A percentile compares a stretch with the other conserved stretches of the same genome.
Evolutionary conservation across 2,113 vertebrate species (phyloP).

Genomic region (Caranx melampygus): DNA sequence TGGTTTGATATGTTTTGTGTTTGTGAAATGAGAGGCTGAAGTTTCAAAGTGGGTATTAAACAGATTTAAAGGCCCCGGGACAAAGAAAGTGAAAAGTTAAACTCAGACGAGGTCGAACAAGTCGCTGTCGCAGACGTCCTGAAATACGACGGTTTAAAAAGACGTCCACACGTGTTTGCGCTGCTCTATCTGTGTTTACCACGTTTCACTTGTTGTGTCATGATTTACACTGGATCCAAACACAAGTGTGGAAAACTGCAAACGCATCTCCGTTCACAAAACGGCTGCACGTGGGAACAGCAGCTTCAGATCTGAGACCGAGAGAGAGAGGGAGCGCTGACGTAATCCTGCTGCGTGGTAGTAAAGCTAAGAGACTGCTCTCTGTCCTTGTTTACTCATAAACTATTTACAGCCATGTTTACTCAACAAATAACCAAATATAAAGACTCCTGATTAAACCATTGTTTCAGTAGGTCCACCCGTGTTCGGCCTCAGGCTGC

Average conservation of each 20-base stretch:
- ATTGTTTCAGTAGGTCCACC: background rate
- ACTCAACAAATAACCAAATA: slow-evolving; percentile 3
- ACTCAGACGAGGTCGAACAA: slow-evolving; percentile 35
- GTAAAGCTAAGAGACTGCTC: slow-evolving; percentile 19
- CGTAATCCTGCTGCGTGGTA: slow-evolving; percentile 15
- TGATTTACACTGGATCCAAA: background rate
- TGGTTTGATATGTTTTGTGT: slow-evolving; percentile 72
- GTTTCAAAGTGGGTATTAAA: slow-evolving; percentile 57
- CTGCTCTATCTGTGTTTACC: background rate
- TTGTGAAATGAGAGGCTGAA: slow-evolving; percentile 55
- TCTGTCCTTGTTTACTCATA: slow-evolving; percentile 27
- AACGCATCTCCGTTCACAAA: background rate
- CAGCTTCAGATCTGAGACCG: background rate
- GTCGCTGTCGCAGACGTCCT: background rate
- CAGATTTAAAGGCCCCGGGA: slow-evolving; percentile 49
- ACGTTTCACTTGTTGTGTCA: background rate
- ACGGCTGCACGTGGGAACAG: background rate
- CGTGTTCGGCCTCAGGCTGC: background rate
- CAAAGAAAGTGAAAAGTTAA: slow-evolving; percentile 51
- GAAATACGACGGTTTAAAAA: slow-evolving; percentile 16
- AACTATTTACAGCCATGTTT: slow-evolving; percentile 40
- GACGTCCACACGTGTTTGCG: too few relatives aligned
- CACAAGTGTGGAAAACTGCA: background rate
- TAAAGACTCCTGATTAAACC: slow-evolving; percentile 17
- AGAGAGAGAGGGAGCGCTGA: slow-evolving; percentile 22